Percentiles rank a stretch among this genome's conserved stretches.
These are phyloP conservation scores for Tupaia tana DNA, from an alignment of 2,113 vertebrate species.

Conservation along the genomic window DNA sequence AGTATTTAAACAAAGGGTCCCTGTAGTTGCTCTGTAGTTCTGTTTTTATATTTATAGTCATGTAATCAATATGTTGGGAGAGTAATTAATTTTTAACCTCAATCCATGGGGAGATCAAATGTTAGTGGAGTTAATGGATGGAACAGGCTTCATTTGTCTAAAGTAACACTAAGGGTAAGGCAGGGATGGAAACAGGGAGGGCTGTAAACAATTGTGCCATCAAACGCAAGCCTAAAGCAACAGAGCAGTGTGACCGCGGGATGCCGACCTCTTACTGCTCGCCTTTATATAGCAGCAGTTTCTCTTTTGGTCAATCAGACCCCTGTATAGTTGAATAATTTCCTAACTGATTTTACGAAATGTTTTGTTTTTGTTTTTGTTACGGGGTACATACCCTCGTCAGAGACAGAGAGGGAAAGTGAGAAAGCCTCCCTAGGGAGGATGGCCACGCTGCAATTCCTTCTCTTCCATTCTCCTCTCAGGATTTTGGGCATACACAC, in stretches of 20 bases:
- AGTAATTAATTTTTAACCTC: constrained; percentile 92
- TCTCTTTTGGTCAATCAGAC: neutral
- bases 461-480: no score
- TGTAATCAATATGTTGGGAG: constrained; percentile 90
- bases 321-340: neutral
- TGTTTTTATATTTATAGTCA: constrained; percentile 90
- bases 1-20: constrained; percentile 87
- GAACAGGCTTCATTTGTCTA: constrained; percentile 86
- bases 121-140: constrained; percentile 85
- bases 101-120: constrained; percentile 87
- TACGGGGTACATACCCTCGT: no score
- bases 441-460: no score
- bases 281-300: neutral
- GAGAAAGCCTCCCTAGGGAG: no score
- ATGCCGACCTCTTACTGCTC: neutral
- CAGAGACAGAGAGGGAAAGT: no score
- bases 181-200: constrained; percentile 64
- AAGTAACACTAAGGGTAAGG: constrained; percentile 85
- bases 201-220: constrained; percentile 80
- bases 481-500: no score
- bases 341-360: neutral
- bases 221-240: constrained; percentile 80
- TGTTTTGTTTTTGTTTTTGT: no score
- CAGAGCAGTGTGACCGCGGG: constrained; percentile 58
- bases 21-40: constrained; percentile 85